These are phyloP conservation scores for Mionectes macconnelli DNA, from an alignment of 2,113 vertebrate species.

Conservation along the genomic window DNA sequence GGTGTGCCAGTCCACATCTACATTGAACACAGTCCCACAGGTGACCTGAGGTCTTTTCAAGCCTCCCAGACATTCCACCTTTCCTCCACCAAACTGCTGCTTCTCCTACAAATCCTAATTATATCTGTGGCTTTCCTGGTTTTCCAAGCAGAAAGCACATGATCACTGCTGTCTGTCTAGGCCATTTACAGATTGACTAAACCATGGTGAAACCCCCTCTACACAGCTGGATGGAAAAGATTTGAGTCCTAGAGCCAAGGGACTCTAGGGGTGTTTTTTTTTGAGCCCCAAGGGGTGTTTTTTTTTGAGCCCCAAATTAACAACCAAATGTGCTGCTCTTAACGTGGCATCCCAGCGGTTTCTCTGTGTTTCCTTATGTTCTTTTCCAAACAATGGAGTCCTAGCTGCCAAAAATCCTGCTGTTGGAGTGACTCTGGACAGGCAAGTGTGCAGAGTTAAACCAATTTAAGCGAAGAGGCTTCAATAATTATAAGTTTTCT, in stretches of 20 bases:
- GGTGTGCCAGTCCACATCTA: background rate
- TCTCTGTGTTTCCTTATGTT: background rate
- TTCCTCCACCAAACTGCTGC: background rate
- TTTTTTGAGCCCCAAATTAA: background rate
- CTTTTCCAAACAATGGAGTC: slow-evolving; percentile 3
- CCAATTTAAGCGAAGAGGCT: background rate
- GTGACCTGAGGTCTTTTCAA: background rate
- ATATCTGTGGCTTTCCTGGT: background rate
- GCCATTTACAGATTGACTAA: background rate
- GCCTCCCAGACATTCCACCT: background rate
- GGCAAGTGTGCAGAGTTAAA: background rate
- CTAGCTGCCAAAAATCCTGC: background rate
- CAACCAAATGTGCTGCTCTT: background rate
- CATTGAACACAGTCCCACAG: background rate
- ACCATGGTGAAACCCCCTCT: rapidly evolving
- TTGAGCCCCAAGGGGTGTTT: background rate
- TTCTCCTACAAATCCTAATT: background rate
- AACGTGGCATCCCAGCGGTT: background rate
- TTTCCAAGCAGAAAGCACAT: background rate
- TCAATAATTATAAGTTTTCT: background rate
- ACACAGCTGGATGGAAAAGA: background rate
- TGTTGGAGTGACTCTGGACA: background rate
- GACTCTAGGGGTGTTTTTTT: too few species aligned
- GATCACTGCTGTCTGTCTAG: background rate
- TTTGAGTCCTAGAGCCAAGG: background rate